Evolutionary conservation across 1,140 invertebrate genomes (phyloP).

Genomic region (Drosophila sechellia): DNA sequence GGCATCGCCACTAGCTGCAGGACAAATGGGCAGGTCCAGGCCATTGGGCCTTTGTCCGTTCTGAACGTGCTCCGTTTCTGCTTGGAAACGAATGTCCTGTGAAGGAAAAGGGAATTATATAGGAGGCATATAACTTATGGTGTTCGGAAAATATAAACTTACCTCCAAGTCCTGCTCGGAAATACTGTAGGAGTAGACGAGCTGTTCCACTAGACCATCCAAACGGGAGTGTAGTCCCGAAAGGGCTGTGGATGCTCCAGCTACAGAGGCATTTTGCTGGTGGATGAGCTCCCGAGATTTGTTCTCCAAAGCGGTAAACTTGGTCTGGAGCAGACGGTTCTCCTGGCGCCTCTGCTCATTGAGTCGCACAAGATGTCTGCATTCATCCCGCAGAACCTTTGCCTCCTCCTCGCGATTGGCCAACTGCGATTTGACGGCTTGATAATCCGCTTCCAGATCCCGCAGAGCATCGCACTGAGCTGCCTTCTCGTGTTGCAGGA

Average conservation of each 20-base stretch:
- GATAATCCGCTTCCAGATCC: constrained; percentile 90
- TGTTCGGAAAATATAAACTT: constrained; percentile 1
- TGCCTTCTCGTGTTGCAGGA: constrained; percentile 91
- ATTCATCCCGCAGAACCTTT: constrained; percentile 89
- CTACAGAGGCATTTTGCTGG: constrained; percentile 89
- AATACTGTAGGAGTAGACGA: constrained; percentile 90
- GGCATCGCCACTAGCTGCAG: constrained; percentile 44
- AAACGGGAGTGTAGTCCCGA: constrained; percentile 89
- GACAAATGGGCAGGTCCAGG: constrained; percentile 57
- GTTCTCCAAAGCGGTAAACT: constrained; percentile 87
- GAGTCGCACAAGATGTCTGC: constrained; percentile 90
- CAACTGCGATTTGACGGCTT: constrained; percentile 85
- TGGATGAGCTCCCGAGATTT: constrained; percentile 88
- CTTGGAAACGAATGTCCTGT: constrained; percentile 90
- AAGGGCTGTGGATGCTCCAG: constrained; percentile 89
- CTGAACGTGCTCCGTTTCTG: constrained; percentile 89
- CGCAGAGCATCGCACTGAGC: constrained; percentile 90
- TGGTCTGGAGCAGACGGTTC: constrained; percentile 88
- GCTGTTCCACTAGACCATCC: constrained; percentile 89
- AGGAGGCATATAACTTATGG: too few relatives aligned
- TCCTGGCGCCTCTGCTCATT: constrained; percentile 92
- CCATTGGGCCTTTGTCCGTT: constrained; percentile 65
- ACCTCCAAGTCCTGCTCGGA: constrained; percentile 91
- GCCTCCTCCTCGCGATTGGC: constrained; percentile 86
- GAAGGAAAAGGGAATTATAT: constrained; percentile 1